phyloP scores from a whole-genome alignment of 2,888 invertebrate genomes.

The Brachypalpus laphriformis region DNA sequence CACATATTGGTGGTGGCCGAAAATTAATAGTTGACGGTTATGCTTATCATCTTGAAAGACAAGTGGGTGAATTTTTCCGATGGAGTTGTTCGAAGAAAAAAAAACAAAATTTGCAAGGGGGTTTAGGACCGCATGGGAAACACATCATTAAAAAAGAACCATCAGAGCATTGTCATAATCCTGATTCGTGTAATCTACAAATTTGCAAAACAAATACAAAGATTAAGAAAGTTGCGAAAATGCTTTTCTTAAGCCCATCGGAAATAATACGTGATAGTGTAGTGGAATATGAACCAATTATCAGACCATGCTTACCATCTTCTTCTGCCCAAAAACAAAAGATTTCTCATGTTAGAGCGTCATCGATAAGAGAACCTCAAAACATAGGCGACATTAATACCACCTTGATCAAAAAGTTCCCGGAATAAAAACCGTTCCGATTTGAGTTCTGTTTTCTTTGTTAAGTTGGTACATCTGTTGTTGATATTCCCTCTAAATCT shows the following conservation, averaged over 20 bases:
- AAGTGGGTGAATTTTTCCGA: not conserved
- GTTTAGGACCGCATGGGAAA: not conserved
- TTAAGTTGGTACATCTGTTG: no score
- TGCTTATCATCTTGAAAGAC: no score
- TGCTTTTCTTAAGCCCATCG: not conserved
- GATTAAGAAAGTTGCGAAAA: not conserved
- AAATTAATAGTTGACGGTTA: no score
- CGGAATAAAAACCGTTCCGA: no score
- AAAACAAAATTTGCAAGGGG: not conserved
- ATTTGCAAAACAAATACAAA: not conserved
- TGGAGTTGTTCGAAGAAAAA: not conserved
- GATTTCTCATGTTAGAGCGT: slow-evolving; percentile 16
- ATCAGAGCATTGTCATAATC: not conserved
- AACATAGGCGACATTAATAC: slow-evolving; percentile 12
- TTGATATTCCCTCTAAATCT: no score
- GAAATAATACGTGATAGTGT: slow-evolving; percentile 28
- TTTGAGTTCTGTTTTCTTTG: no score
- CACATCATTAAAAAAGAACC: not conserved
- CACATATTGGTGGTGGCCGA: no score
- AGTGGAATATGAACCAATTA: not conserved
- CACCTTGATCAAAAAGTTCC: no score
- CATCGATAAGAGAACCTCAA: slow-evolving; percentile 10
- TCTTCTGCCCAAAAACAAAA: no score
- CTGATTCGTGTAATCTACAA: not conserved
- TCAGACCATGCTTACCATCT: slow-evolving; percentile 18